Base-by-base conservation (phyloP, 1,140 invertebrate species). In the Drosophila mojavensis region DNA sequence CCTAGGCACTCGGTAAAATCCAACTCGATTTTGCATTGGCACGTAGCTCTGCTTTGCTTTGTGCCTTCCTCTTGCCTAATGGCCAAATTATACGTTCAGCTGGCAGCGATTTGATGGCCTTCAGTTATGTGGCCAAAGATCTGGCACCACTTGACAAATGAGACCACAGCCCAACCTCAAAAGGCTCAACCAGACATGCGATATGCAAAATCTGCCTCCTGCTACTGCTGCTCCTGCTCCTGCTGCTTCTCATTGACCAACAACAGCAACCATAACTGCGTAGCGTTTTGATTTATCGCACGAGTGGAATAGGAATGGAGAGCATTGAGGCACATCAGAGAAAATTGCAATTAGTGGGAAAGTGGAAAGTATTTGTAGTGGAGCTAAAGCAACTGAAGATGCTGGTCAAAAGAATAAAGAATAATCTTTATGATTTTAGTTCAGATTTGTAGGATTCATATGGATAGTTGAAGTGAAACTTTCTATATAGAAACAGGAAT, bases 1-100 rank as follows among this genome's bases (percentile, higher is more conserved):
- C 77, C 73, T 79, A 74, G 73, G 77, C 77, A 58, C 73, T 84
- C 66, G 61, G 20, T 47, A 65, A 77, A 83, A 79, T 69, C 78
- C 64, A 67, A 64, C 65, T 77, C 68, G 51, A 79, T 59, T 78
- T 76, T 70, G 58, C 67, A 58, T 73, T 70, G 75, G 70, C 75
- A 81, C 64, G 81, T 75, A 84, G 20, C 67, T 74, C 53, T 24
- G 47, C 17, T 48, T 24, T n/a, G 24, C 24, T n/a, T 5, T 53
- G 13, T 6, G 24, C 76, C 55, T 62, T 43, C 45, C 41, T 64
- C 20, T 17, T 51, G 59, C 55, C 58, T 74, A 69, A 74, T 74
- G 65, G 65, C 43, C 71, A 74, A 74, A 74, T 74, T 65, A 68
- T 58, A 69, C 63, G 26, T 58, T 63, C 41, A 60, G 24, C 56